Percentiles rank a stretch among this genome's conserved stretches.
phyloP scores from a whole-genome alignment of 2,797 vertebrate species.

The Enteromius thamalakanensis region DNA sequence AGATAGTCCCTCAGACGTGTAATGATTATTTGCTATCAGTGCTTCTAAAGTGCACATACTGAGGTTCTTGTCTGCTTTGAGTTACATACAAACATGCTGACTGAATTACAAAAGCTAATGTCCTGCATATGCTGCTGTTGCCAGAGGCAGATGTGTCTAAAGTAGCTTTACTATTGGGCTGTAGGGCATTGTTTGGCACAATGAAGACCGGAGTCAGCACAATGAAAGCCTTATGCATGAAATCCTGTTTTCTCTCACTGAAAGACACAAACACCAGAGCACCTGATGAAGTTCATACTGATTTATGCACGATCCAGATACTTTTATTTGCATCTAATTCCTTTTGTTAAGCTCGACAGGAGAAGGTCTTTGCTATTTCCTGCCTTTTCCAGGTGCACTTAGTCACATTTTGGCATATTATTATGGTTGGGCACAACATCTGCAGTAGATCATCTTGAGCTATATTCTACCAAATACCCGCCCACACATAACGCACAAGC shows the following conservation, averaged over 20 bases:
- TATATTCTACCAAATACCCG: slow-evolving; percentile 45
- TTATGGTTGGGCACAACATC: slow-evolving; percentile 52
- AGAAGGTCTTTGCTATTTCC: slow-evolving; percentile 7
- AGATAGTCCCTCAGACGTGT: not conserved
- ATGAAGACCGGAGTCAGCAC: slow-evolving; percentile 16
- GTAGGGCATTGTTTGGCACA: slow-evolving; percentile 21
- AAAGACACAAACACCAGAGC: slow-evolving; percentile 12
- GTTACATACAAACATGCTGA: slow-evolving; percentile 39
- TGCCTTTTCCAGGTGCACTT: slow-evolving; percentile 37
- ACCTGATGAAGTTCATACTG: slow-evolving; percentile 21
- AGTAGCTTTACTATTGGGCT: slow-evolving; percentile 25
- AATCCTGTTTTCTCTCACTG: slow-evolving; percentile 16
- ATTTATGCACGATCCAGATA: not conserved
- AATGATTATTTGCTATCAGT: not conserved
- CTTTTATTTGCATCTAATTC: slow-evolving; percentile 20
- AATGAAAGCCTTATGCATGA: slow-evolving; percentile 29
- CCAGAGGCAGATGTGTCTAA: slow-evolving; percentile 28
- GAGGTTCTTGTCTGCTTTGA: slow-evolving; percentile 16
- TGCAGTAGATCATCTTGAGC: slow-evolving; percentile 54
- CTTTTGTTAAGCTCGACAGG: slow-evolving; percentile 15
- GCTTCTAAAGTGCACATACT: slow-evolving; percentile 14
- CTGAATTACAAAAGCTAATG: slow-evolving; percentile 39
- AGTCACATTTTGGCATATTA: slow-evolving; percentile 50
- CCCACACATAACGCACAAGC: slow-evolving; percentile 23
- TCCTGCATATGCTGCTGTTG: slow-evolving; percentile 40